Evolutionary conservation across 2,797 vertebrate genomes (phyloP).

Genomic region (Remorina albescens): DNA sequence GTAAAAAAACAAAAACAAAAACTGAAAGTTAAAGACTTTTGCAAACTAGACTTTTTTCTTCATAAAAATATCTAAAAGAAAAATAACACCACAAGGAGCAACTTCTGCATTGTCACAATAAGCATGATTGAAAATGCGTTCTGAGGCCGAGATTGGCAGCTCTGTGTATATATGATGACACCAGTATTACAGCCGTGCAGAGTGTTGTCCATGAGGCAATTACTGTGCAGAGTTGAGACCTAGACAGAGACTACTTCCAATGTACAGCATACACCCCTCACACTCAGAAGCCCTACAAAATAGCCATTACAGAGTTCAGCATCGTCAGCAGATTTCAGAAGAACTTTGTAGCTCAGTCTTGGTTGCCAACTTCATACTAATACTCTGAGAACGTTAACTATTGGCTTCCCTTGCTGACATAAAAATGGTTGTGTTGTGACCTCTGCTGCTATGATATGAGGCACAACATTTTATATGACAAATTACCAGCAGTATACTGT

Average conservation of each 20-base stretch:
- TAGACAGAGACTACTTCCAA: conserved; percentile 58
- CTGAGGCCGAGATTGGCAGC: conserved; percentile 54
- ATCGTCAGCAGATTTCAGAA: conserved; percentile 75
- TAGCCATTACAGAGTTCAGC: conserved; percentile 74
- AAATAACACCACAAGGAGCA: conserved; percentile 7
- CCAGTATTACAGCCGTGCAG: conserved; percentile 30
- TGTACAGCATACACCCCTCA: conserved; percentile 36
- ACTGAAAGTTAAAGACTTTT: not conserved
- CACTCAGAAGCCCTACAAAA: conserved; percentile 62
- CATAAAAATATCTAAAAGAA: not conserved
- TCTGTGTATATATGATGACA: conserved; percentile 55
- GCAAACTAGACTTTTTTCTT: not conserved
- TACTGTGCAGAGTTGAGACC: conserved; percentile 57
- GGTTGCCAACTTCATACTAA: conserved; percentile 52
- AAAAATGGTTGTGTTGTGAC: conserved; percentile 57
- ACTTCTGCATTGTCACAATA: conserved; percentile 18
- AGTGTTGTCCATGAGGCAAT: conserved; percentile 55
- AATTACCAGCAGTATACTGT: conserved; percentile 29
- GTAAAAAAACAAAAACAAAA: too few relatives aligned
- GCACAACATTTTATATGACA: conserved; percentile 18
- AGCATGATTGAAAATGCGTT: conserved; percentile 51
- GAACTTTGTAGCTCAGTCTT: conserved; percentile 57
- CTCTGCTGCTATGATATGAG: conserved; percentile 52
- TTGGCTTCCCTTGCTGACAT: conserved; percentile 35
- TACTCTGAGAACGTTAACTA: conserved; percentile 50